Evolutionary conservation across 2,888 invertebrate species (phyloP), one percentile per base, ranked within the genome.

Genomic region (Antheraea assamensis): DNA sequence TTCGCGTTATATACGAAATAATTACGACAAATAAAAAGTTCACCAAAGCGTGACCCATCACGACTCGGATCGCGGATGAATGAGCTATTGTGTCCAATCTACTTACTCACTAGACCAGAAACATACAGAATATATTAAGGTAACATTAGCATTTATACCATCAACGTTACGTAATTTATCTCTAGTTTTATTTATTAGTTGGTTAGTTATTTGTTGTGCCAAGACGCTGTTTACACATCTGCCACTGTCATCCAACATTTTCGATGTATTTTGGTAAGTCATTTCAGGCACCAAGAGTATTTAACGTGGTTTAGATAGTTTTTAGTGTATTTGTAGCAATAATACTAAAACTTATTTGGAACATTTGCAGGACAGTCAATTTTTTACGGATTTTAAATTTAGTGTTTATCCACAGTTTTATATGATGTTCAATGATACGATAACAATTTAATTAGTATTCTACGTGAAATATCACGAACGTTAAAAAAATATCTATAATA

Each of bases 11-110:
- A n/a, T 35, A 68, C 68, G 73, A 27, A 61, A 74, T 31, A 77
- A 74, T 79, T 76, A 61, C 61, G 27, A 27, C 27, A 27, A 27
- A 61, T 79, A 76, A 79, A 77, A 73, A 73, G 68, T 61, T 61
- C 70, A 21, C 70, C 74, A 75, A 78, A 77, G 77, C 58, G 74
- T 75, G 73, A 72, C 78, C 75, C 78, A 79, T 79, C 79, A 79
- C 78, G 79, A 74, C 31, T 30, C 8, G 58, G 24, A 47, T 30
- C 61, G 31, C 52, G 31, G 68, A 68, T 68, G 35, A 68, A 68
- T 68, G 68, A 35, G 68, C 21, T 24, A 68, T 68, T 68, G 68
- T 68, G 68, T 35, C 31, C 68, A 68, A 68, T 35, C 68, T 10
- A 35, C 21, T 68, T 68, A 68, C 31, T n/a, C 68, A 68, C 68